These are phyloP conservation scores for Drosophila silvestris DNA, from an alignment of 2,888 invertebrate species.

Conservation along the genomic window DNA sequence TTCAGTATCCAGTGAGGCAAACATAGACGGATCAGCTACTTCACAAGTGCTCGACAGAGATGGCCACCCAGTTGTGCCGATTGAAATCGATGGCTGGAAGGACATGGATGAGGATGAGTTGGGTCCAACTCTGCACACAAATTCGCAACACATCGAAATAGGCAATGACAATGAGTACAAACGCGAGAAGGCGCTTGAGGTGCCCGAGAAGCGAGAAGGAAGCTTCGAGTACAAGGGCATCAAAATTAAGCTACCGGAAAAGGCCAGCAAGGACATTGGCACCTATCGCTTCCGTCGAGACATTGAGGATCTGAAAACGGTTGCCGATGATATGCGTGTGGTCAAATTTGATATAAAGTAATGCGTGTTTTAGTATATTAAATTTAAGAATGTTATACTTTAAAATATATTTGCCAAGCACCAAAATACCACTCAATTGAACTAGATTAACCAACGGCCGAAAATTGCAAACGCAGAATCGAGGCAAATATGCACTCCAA, in stretches of 20 bases:
- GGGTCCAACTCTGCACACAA: conserved; percentile 49
- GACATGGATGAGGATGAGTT: conserved; percentile 23
- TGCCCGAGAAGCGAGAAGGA: conserved; percentile 62
- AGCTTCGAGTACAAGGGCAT: conserved; percentile 65
- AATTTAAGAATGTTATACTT: background rate
- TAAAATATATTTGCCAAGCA: conserved; percentile 3
- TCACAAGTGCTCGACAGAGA: conserved; percentile 37
- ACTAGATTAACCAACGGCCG: background rate
- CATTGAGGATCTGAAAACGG: conserved; percentile 41
- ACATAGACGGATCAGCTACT: background rate
- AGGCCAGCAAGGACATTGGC: conserved; percentile 50
- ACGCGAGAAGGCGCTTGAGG: conserved; percentile 39
- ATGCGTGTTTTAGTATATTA: background rate
- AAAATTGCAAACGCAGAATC: background rate
- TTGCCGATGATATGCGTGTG: conserved; percentile 67
- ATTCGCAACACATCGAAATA: conserved; percentile 44
- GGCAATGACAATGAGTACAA: conserved; percentile 66
- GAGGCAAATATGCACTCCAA: conserved; percentile 43
- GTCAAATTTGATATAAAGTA: conserved; percentile 56
- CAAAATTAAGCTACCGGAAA: conserved; percentile 59
- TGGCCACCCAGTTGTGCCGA: conserved; percentile 61
- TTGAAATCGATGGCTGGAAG: conserved; percentile 70
- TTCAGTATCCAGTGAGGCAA: background rate
- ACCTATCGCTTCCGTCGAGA: conserved; percentile 73
- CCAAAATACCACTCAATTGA: background rate